Conservation (phyloP, 2,113 vertebrate species). For the Zonotrichia leucophrys region DNA sequence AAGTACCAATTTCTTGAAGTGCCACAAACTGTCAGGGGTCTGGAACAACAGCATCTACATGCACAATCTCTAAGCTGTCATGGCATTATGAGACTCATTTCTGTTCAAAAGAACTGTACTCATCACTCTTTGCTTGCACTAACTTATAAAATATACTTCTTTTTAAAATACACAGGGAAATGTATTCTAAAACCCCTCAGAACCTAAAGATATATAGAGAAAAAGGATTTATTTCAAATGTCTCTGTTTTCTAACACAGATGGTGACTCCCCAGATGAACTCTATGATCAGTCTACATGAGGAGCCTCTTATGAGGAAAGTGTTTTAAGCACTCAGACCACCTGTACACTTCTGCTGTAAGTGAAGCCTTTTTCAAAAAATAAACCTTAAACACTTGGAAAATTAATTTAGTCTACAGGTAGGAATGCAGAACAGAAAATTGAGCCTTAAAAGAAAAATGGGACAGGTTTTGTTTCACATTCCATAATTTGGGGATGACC, state of each 20-base stretch:
- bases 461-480: background rate
- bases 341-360: background rate
- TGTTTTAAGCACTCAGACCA: background rate
- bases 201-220: background rate
- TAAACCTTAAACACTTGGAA: background rate
- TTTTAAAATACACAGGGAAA: background rate
- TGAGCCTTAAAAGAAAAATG: background rate
- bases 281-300: background rate
- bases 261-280: background rate
- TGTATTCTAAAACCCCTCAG: background rate
- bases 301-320: background rate
- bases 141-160: background rate
- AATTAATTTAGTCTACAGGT: background rate
- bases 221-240: background rate
- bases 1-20: background rate
- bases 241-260: background rate
- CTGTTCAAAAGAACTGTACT: background rate
- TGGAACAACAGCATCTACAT: background rate
- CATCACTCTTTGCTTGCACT: background rate
- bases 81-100: background rate
- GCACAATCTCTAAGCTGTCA: background rate
- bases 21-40: background rate
- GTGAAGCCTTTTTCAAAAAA: background rate
- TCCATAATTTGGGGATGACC: background rate
- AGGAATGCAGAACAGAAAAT: background rate